Conservation (phyloP, 2,888 invertebrate species). For the Plebejus argus region DNA sequence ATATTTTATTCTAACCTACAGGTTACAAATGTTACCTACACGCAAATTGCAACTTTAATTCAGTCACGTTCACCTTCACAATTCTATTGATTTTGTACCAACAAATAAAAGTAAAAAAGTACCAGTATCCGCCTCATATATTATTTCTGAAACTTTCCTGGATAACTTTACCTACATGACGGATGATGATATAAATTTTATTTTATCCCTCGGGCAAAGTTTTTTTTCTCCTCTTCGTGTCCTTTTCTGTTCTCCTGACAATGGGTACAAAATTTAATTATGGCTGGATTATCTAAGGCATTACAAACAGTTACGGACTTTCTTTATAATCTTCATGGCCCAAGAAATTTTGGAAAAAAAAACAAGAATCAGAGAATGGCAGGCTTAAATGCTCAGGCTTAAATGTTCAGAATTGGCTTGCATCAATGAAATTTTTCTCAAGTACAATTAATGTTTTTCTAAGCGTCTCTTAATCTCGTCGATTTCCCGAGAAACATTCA, state of each 20-base stretch:
- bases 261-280: neutral
- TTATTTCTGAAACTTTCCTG: neutral
- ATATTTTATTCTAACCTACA: too few species aligned
- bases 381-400: neutral
- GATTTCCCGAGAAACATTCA: neutral
- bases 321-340: neutral
- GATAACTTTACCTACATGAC: conserved; percentile 4
- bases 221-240: neutral
- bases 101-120: neutral
- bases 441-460: neutral
- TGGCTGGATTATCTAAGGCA: neutral
- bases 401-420: too few species aligned
- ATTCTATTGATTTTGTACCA: neutral
- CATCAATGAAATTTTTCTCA: neutral
- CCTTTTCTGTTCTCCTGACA: conserved; percentile 13
- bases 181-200: conserved; percentile 16
- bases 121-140: neutral
- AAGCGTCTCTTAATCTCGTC: neutral
- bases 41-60: neutral
- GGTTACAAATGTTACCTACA: neutral
- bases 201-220: conserved; percentile 12
- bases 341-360: neutral
- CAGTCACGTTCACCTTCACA: neutral
- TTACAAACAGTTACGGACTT: neutral
- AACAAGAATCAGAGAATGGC: neutral